Evolutionary conservation across 1,140 invertebrate species (phyloP).

Genomic region (Nasonia vitripennis): DNA sequence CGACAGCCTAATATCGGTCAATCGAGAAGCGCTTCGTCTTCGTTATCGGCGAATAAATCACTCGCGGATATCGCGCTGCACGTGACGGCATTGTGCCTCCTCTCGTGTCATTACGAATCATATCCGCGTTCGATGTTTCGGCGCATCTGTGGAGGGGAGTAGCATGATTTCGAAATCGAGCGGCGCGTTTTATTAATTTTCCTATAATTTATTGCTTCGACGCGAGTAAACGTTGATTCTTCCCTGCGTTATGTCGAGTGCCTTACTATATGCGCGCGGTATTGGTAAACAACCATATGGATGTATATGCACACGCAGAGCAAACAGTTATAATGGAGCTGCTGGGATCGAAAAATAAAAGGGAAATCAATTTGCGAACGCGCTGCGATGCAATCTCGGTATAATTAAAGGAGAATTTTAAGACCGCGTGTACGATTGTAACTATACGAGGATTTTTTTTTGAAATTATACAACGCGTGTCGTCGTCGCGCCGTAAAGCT

Average conservation of each 20-base stretch:
- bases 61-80: too few relatives aligned
- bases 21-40: slow-evolving; percentile 47
- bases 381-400: too few relatives aligned
- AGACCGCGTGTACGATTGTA: too few relatives aligned
- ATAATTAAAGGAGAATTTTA: too few relatives aligned
- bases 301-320: too few relatives aligned
- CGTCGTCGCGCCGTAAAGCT: not conserved
- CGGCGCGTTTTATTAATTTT: not conserved
- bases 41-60: slow-evolving; percentile 46
- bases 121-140: too few relatives aligned
- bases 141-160: not conserved
- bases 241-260: not conserved
- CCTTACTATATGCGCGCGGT: not conserved
- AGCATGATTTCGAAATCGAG: not conserved
- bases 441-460: too few relatives aligned
- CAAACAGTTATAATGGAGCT: too few relatives aligned
- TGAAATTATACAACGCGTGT: not conserved
- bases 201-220: too few relatives aligned
- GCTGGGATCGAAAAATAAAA: too few relatives aligned
- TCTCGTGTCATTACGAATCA: slow-evolving; percentile 8
- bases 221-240: too few relatives aligned
- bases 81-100: not conserved
- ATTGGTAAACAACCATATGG: not conserved
- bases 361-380: too few relatives aligned
- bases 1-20: slow-evolving; percentile 47